Conservation (phyloP, 2,797 vertebrate genomes). For the Eremophila alpestris region DNA sequence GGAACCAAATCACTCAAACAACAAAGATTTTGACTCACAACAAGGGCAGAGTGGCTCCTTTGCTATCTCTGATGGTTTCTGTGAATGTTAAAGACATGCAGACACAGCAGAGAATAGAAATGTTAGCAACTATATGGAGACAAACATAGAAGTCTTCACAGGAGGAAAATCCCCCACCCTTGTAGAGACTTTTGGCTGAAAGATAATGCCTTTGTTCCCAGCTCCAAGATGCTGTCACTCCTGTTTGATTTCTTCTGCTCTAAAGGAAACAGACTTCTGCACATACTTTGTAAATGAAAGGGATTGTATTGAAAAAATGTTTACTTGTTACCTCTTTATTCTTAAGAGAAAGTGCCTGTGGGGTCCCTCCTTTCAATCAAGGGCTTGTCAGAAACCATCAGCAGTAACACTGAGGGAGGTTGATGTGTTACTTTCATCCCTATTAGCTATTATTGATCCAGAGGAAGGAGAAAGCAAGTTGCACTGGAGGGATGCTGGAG, state of each 20-base stretch:
- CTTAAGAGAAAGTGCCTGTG: neutral
- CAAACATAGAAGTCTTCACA: neutral
- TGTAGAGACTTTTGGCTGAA: conserved; percentile 7
- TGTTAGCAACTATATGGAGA: neutral
- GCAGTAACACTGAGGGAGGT: neutral
- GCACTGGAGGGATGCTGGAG: neutral
- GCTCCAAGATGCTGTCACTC: conserved; percentile 31
- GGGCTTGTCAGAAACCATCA: neutral
- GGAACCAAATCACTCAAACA: neutral
- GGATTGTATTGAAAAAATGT: neutral
- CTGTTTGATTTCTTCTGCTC: neutral
- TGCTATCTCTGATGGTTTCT: conserved; percentile 20
- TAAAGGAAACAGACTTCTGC: conserved; percentile 17
- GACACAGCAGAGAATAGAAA: neutral
- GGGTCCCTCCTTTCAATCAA: neutral
- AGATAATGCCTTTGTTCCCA: conserved; percentile 14
- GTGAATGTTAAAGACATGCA: neutral
- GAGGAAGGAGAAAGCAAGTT: neutral
- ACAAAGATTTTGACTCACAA: neutral
- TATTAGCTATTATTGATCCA: neutral
- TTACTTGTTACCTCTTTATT: neutral
- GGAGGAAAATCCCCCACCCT: neutral
- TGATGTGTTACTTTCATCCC: neutral
- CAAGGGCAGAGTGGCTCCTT: neutral
- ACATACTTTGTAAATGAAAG: conserved; percentile 6